Base-by-base conservation (phyloP, 2,113 vertebrate species). In the Pontoporia blainvillei region DNA sequence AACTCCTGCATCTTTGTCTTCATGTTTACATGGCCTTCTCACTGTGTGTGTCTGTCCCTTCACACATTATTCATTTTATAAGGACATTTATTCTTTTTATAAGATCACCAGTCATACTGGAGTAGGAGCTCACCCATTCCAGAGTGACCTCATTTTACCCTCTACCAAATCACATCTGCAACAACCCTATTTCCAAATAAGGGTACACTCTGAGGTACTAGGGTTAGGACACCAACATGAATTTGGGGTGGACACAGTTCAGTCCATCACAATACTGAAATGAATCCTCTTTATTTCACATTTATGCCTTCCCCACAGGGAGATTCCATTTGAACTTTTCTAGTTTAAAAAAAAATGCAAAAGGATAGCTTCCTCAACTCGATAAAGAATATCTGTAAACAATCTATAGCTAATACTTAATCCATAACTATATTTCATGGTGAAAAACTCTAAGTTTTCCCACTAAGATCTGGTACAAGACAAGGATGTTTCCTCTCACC, bases 301-400 rank as follows among this genome's bases (percentile, higher is more conserved):
- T 86, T 96, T 90, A 66, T 96, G 76, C 95, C 36, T 76, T 25
- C 12, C 29, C 20, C 21, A 20, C 7, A 96, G 73, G 96, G 97
- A 98, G 46, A 79, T 78, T 96, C 91, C 92, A 91, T 90, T 96
- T 95, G 44, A 97, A 84, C 41, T 87, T 90, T 98, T 86, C 81
- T 57, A 96, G 83, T 94, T 98, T 96, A 97, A 98, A 86, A 88
- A 86, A 88, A 39, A 27, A 72, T 11, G 21, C 46, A 14, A 41
- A 82, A 14, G n/a, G 5, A 18, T 29, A 46, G 27, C 66, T 94
- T 82, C 54, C 13, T 83, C 29, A 66, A 21, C 31, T 83, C 41
- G 29, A 61, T 72, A 54, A 75, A 90, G 67, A 75, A 36, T 46
- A 54, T 57, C 15, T 54, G 34, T 12, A 54, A 0, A 46, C 69